A percentile compares a stretch with the other conserved stretches of the same genome.
These are phyloP conservation scores for Papilio elwesi DNA, from an alignment of 2,888 invertebrate genomes.

Conservation along the genomic window DNA sequence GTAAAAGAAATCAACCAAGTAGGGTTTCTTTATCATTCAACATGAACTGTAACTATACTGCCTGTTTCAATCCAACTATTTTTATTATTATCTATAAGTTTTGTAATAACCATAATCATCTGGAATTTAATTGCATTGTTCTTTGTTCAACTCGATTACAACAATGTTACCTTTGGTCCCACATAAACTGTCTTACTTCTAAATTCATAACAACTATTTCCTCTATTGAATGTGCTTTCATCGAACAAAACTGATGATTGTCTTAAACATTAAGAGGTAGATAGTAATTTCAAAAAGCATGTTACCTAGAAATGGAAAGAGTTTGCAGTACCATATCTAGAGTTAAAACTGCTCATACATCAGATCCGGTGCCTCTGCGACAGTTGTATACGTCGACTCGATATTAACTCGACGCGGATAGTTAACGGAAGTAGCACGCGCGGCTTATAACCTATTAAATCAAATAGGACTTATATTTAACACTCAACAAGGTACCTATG, in stretches of 20 bases:
- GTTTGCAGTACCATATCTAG: constrained; percentile 53
- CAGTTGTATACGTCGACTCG: constrained; percentile 26
- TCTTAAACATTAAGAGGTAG: constrained; percentile 81
- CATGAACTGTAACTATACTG: constrained; percentile 19
- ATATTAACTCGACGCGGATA: constrained; percentile 10
- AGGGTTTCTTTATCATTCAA: constrained; percentile 22
- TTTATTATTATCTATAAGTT: background rate
- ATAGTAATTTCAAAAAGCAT: constrained; percentile 79
- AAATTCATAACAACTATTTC: constrained; percentile 52
- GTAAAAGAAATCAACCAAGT: constrained; percentile 26
- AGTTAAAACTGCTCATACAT: constrained; percentile 48
- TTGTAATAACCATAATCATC: constrained; percentile 3
- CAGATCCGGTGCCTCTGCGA: constrained; percentile 58
- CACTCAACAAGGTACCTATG: constrained; percentile 68
- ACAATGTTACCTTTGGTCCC: constrained; percentile 70
- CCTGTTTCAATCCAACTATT: background rate
- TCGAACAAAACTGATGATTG: constrained; percentile 59
- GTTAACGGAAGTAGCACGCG: constrained; percentile 64
- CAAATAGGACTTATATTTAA: constrained; percentile 66
- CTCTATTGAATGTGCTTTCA: constrained; percentile 52
- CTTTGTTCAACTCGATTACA: constrained; percentile 41
- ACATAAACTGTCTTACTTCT: constrained; percentile 48
- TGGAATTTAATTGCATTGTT: constrained; percentile 19
- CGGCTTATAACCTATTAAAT: constrained; percentile 66
- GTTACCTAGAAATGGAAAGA: constrained; percentile 69